phyloP scores from a whole-genome alignment of 2,888 invertebrate genomes.

The Sicus ferrugineus region DNA sequence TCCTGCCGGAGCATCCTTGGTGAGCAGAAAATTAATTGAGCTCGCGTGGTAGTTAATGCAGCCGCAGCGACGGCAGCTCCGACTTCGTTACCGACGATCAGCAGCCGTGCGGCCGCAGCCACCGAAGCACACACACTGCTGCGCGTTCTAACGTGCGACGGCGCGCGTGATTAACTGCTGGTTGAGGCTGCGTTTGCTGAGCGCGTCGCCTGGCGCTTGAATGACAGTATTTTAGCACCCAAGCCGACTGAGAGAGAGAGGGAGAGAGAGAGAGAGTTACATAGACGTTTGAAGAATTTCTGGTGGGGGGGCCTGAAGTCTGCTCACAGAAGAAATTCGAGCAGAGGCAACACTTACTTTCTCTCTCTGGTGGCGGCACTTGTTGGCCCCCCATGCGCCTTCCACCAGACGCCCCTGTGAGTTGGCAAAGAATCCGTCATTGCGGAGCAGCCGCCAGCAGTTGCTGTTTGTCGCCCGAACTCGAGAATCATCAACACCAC shows the following conservation, averaged over 20 bases:
- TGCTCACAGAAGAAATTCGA: no score
- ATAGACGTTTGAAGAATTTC: no score
- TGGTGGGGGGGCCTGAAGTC: no score
- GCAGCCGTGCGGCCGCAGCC: not conserved
- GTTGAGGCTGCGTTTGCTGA: not conserved
- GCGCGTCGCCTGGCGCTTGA: slow-evolving; percentile 11
- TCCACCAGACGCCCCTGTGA: no score
- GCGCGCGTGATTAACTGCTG: slow-evolving; percentile 23
- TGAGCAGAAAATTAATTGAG: slow-evolving; percentile 41
- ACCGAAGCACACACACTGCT: not conserved
- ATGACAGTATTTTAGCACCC: slow-evolving; percentile 31
- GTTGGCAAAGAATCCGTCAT: not conserved
- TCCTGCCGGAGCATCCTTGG: not conserved
- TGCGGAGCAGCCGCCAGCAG: not conserved
- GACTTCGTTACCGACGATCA: slow-evolving; percentile 17
- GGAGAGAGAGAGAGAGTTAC: no score
- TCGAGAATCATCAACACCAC: slow-evolving; percentile 2
- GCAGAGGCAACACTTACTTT: no score
- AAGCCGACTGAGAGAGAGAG: no score
- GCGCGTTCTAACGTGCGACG: slow-evolving; percentile 22
- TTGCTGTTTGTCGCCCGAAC: slow-evolving; percentile 6
- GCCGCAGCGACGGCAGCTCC: not conserved
- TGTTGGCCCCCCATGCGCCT: no score
- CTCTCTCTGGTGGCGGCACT: no score
- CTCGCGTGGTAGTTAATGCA: slow-evolving; percentile 37